Conservation (phyloP, 2,797 vertebrate genomes). For the Hipposideros larvatus region DNA sequence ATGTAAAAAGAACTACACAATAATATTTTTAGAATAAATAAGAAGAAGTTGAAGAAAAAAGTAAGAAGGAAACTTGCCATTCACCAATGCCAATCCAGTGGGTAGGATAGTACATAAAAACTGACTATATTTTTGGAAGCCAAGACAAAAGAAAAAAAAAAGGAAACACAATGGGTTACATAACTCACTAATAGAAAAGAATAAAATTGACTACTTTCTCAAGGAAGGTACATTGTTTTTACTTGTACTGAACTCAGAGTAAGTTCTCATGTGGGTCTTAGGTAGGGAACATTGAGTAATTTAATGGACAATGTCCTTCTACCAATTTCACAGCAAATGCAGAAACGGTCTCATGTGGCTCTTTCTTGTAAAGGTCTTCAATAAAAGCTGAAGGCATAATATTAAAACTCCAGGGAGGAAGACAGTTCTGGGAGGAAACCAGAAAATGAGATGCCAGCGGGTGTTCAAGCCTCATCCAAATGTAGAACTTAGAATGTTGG, state of each 20-base stretch:
- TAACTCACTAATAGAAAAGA: constrained; percentile 58
- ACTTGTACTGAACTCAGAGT: constrained; percentile 43
- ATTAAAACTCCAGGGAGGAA: constrained; percentile 57
- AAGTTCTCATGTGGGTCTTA: constrained; percentile 66
- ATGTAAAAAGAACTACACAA: not conserved
- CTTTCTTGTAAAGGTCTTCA: constrained; percentile 56
- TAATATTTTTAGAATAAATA: constrained; percentile 9
- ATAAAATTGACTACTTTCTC: constrained; percentile 65
- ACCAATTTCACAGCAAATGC: constrained; percentile 65
- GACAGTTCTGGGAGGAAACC: not conserved
- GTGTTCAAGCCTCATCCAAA: not conserved
- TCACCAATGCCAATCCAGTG: not conserved
- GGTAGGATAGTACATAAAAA: not conserved
- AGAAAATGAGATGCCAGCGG: not conserved
- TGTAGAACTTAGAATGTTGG: not conserved
- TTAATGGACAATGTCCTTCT: constrained; percentile 65
- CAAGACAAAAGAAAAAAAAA: not conserved
- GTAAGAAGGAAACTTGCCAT: not conserved
- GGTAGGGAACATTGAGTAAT: constrained; percentile 67
- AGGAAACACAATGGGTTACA: not conserved
- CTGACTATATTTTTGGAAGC: not conserved
- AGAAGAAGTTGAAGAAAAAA: not conserved
- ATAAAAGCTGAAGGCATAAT: constrained; percentile 42
- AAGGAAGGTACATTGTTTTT: constrained; percentile 50
- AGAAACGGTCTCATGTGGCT: constrained; percentile 53